A percentile compares a stretch with the other conserved stretches of the same genome.
Conservation (phyloP, 2,888 invertebrate genomes). For the Endotricha flammealis region DNA sequence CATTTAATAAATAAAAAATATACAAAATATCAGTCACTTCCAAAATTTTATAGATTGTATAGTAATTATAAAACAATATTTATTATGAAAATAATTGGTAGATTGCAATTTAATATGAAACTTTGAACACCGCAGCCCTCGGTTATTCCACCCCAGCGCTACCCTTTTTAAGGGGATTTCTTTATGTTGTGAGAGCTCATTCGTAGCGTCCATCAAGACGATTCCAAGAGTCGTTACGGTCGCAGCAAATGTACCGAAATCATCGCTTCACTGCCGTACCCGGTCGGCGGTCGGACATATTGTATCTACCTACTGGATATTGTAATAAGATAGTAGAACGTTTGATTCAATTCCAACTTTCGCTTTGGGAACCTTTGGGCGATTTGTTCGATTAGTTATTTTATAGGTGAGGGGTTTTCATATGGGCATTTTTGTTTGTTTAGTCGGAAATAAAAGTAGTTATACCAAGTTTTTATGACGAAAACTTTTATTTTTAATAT, state of each 20-base stretch:
- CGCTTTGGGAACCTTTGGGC: slow-evolving; percentile 26
- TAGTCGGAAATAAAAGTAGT: too few relatives aligned
- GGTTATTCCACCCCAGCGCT: slow-evolving; percentile 64
- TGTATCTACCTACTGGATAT: slow-evolving; percentile 57
- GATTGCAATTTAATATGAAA: neutral
- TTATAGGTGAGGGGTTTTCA: slow-evolving; percentile 14
- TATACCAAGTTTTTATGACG: too few relatives aligned
- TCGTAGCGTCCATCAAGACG: slow-evolving; percentile 82
- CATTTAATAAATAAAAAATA: too few relatives aligned
- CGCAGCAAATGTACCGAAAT: slow-evolving; percentile 80
- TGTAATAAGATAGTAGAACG: slow-evolving; percentile 45
- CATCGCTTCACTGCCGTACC: slow-evolving; percentile 71
- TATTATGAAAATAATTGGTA: too few relatives aligned
- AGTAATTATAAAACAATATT: too few relatives aligned
- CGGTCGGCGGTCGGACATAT: slow-evolving; percentile 57
- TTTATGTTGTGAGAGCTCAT: slow-evolving; percentile 80
- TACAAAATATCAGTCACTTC: too few relatives aligned
- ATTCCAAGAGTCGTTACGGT: slow-evolving; percentile 81
- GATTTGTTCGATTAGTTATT: slow-evolving; percentile 24
- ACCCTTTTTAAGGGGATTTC: slow-evolving; percentile 79
- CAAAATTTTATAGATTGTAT: too few relatives aligned
- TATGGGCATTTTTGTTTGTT: neutral
- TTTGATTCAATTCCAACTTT: slow-evolving; percentile 57
- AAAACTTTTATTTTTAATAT: too few relatives aligned
- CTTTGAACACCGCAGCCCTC: slow-evolving; percentile 32